Conservation (phyloP, 2,888 invertebrate genomes). For the Drosophila anceps region DNA sequence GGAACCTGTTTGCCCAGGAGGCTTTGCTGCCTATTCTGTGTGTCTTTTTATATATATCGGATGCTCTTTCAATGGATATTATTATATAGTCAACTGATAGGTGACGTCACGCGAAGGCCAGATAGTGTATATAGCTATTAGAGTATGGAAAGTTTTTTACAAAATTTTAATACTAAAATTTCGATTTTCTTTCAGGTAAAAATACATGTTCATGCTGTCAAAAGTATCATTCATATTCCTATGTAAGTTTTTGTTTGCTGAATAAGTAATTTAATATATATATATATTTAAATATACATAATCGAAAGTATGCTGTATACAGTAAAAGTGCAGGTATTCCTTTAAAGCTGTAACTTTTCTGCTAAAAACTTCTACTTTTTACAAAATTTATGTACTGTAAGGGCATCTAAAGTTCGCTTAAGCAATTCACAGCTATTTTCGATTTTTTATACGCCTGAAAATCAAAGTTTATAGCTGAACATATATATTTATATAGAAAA, state of each 20-base stretch:
- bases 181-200: neutral
- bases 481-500: slow-evolving; percentile 29
- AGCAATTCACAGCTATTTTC: no score
- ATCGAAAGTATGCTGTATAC: no score
- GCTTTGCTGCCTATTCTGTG: slow-evolving; percentile 35
- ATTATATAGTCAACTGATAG: neutral
- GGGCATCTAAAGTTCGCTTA: slow-evolving; percentile 18
- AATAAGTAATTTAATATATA: no score
- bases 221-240: no score
- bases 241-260: no score
- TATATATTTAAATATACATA: no score
- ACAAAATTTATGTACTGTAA: neutral
- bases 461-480: slow-evolving; percentile 62
- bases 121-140: neutral
- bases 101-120: neutral
- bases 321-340: no score
- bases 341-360: neutral
- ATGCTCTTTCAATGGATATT: slow-evolving; percentile 23
- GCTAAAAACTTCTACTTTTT: neutral
- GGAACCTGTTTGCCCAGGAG: slow-evolving; percentile 73
- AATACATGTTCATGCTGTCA: no score
- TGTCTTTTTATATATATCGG: neutral
- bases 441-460: slow-evolving; percentile 35
- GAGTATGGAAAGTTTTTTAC: no score
- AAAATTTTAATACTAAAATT: neutral